Evolutionary conservation across 2,113 vertebrate species (phyloP).

Genomic region (Actenoides lindsayi): DNA sequence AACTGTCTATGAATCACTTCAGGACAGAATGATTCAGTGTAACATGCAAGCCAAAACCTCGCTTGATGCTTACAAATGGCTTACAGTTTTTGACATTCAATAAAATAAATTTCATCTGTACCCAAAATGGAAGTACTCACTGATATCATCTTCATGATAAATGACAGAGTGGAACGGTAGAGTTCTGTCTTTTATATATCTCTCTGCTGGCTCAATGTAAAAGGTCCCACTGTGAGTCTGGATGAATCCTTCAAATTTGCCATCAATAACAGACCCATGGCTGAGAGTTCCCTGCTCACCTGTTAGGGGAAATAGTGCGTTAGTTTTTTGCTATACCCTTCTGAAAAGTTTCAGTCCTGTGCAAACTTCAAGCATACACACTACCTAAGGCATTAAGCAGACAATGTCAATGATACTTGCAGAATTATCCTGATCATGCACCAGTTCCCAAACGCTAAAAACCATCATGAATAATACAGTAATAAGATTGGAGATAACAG

Average conservation of each 20-base stretch:
- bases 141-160: conserved; percentile 95
- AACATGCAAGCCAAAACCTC: not conserved
- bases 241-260: conserved; percentile 97
- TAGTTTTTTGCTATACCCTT: not conserved
- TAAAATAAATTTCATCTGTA: not conserved
- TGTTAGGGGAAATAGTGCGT: conserved; percentile 58
- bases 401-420: not conserved
- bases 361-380: not conserved
- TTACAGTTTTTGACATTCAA: not conserved
- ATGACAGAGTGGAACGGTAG: conserved; percentile 94
- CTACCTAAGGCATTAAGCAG: not conserved
- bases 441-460: not conserved
- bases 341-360: not conserved
- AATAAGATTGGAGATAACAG: not conserved
- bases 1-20: not conserved
- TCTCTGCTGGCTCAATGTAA: conserved; percentile 94
- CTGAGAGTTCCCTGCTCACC: conserved; percentile 91
- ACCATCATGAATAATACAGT: not conserved
- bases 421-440: not conserved
- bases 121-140: conserved; percentile 80
- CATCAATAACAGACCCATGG: conserved; percentile 92
- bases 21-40: not conserved
- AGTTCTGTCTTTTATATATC: conserved; percentile 86
- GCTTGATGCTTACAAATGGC: not conserved
- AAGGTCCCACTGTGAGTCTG: conserved; percentile 89